These are phyloP conservation scores for Lanistes nyassanus DNA, from an alignment of 1,140 invertebrate genomes.

Conservation along the genomic window DNA sequence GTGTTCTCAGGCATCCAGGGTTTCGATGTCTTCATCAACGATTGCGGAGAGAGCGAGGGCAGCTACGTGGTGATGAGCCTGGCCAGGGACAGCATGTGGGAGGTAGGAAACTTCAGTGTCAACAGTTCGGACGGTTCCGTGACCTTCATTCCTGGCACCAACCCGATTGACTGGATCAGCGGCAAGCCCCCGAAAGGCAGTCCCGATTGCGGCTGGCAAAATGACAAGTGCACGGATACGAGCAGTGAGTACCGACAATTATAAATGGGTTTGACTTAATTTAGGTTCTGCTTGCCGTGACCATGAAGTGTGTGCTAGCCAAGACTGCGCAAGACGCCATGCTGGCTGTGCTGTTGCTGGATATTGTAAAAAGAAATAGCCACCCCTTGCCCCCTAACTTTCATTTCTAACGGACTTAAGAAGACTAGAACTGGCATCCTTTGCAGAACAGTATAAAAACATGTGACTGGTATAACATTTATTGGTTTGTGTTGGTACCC, in stretches of 20 bases:
- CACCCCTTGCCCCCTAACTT: too few species aligned
- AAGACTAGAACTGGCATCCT: too few species aligned
- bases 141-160: background rate
- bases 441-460: too few species aligned
- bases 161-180: constrained; percentile 77
- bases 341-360: too few species aligned
- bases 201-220: constrained; percentile 84
- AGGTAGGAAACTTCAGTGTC: constrained; percentile 12
- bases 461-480: too few species aligned
- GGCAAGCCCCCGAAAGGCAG: constrained; percentile 91
- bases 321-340: too few species aligned
- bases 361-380: too few species aligned
- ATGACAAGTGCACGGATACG: constrained; percentile 70
- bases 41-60: constrained; percentile 93
- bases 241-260: background rate
- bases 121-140: background rate
- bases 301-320: too few species aligned
- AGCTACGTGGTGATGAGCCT: constrained; percentile 91
- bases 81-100: constrained; percentile 5
- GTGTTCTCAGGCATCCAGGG: constrained; percentile 91
- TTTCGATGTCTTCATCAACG: constrained; percentile 88
- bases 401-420: too few species aligned
- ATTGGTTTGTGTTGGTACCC: too few species aligned
- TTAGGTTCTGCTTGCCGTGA: too few species aligned
- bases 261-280: too few species aligned